phyloP scores from a whole-genome alignment of 1,140 invertebrate species.

The Tribolium madens region DNA sequence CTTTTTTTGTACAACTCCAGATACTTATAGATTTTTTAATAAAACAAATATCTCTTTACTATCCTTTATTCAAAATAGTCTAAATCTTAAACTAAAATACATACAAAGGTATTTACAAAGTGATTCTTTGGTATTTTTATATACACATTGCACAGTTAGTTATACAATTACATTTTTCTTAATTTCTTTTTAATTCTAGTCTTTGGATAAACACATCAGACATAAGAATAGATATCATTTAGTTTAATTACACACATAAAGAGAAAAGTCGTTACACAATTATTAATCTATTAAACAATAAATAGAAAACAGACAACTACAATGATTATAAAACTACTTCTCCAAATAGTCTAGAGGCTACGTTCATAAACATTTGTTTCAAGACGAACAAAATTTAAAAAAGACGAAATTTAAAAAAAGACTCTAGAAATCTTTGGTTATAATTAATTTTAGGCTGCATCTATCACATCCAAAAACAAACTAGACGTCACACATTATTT shows the following conservation, averaged over 20 bases:
- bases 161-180: background rate
- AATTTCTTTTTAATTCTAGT: background rate
- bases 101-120: constrained; percentile 30
- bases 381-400: background rate
- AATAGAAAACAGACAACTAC: background rate
- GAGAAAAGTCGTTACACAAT: background rate
- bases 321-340: background rate
- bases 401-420: background rate
- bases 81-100: background rate
- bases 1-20: too few species aligned
- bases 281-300: background rate
- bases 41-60: background rate
- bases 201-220: constrained; percentile 33
- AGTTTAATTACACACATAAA: background rate
- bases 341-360: background rate
- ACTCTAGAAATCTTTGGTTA: constrained; percentile 32
- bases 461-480: constrained; percentile 48
- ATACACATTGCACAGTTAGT: constrained; percentile 37
- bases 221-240: background rate
- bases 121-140: constrained; percentile 37
- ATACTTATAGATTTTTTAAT: too few species aligned
- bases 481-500: constrained; percentile 53
- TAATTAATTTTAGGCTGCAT: constrained; percentile 28
- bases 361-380: background rate
- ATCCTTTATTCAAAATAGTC: constrained; percentile 16